Conservation (phyloP, 2,888 invertebrate species). For the Tenthredo mesomela region DNA sequence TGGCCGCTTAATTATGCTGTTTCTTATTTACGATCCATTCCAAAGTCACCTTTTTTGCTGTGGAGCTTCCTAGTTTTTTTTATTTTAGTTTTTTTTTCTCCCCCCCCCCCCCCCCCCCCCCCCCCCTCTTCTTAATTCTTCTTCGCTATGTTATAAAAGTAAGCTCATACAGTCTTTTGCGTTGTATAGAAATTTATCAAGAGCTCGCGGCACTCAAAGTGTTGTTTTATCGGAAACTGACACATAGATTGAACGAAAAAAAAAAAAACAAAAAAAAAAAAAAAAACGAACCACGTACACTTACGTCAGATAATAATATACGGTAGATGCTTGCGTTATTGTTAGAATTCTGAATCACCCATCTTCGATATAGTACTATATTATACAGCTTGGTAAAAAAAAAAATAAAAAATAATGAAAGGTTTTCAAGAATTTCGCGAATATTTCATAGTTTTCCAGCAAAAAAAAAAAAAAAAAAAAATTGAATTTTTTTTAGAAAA, state of each 20-base stretch:
- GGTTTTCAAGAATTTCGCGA: too few relatives aligned
- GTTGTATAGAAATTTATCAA: constrained; percentile 24
- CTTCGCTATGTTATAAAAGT: background rate
- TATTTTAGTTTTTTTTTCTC: background rate
- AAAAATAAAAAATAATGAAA: background rate
- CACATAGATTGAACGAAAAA: background rate
- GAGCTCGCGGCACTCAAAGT: background rate
- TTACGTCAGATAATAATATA: constrained; percentile 17
- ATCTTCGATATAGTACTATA: background rate
- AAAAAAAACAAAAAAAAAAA: too few relatives aligned
- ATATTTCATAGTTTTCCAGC: too few relatives aligned
- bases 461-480: too few relatives aligned
- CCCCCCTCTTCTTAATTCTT: background rate
- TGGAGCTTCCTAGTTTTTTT: constrained; percentile 13
- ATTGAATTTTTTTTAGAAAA: too few relatives aligned
- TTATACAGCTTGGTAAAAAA: background rate
- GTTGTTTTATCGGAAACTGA: constrained; percentile 21
- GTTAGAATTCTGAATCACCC: background rate
- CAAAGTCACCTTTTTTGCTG: constrained; percentile 38
- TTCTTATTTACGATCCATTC: constrained; percentile 50
- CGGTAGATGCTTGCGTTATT: background rate
- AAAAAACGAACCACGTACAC: background rate
- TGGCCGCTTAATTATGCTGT: constrained; percentile 46
- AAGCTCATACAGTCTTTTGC: constrained; percentile 3
- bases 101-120: too few relatives aligned